A percentile compares a stretch with the other conserved stretches of the same genome.
phyloP scores from a whole-genome alignment of 2,888 invertebrate genomes.

The Pasiphila rectangulata region DNA sequence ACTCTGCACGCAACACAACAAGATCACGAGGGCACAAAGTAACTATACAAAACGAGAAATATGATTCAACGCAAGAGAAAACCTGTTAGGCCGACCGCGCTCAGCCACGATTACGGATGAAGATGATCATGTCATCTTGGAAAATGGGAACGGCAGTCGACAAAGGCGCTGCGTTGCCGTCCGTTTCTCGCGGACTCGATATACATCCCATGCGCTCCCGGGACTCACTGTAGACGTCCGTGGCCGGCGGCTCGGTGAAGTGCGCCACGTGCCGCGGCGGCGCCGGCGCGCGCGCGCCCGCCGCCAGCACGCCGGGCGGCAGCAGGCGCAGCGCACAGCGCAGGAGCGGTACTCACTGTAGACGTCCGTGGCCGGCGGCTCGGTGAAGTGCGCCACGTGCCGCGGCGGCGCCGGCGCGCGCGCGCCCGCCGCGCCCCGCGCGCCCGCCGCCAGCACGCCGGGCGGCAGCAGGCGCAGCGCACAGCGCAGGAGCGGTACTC shows the following conservation, averaged over 20 bases:
- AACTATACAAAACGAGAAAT: no score
- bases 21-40: no score
- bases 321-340: constrained; percentile 30
- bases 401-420: constrained; percentile 17
- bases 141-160: no score
- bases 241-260: constrained; percentile 25
- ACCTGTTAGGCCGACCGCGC: no score
- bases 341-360: constrained; percentile 36
- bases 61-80: no score
- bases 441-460: constrained; percentile 34
- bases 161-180: no score
- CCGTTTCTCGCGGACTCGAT: no score
- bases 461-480: constrained; percentile 54
- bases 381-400: constrained; percentile 30
- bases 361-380: constrained; percentile 6
- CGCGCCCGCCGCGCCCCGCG: constrained; percentile 30
- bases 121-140: no score
- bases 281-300: background rate
- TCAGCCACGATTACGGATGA: no score
- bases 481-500: no score
- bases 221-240: constrained; percentile 33
- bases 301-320: constrained; percentile 17
- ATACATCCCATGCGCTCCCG: background rate
- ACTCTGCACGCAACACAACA: constrained; percentile 1
- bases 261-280: no score